Conservation (phyloP, 2,113 vertebrate genomes). For the Cottus gobio region DNA sequence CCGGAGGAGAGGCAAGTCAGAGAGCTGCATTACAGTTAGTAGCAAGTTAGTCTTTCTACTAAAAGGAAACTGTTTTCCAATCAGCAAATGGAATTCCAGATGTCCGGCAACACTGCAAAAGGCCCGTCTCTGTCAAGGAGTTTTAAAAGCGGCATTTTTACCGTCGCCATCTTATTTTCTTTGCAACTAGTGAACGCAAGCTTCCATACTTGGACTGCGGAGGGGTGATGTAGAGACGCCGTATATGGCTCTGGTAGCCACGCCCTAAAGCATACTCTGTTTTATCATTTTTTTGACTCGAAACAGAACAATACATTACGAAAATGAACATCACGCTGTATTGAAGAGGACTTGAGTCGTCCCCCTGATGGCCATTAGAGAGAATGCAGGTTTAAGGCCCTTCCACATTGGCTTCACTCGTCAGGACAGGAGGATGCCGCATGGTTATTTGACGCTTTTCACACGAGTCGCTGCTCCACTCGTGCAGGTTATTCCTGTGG, state of each 20-base stretch:
- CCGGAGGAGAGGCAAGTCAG: constrained; percentile 1
- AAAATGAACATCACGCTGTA: no score
- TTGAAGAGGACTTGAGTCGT: no score
- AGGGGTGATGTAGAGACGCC: neutral
- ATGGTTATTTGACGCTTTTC: neutral
- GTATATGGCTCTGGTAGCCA: neutral
- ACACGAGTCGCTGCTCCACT: neutral
- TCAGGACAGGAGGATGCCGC: neutral
- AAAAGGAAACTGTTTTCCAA: neutral
- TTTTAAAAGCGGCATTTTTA: no score
- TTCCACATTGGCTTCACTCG: no score
- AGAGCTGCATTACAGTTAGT: neutral
- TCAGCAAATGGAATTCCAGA: neutral
- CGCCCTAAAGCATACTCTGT: neutral
- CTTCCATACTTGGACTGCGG: neutral
- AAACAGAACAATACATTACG: no score
- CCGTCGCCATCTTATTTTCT: no score
- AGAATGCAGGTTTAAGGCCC: no score
- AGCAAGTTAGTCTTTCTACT: no score
- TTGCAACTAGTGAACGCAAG: neutral
- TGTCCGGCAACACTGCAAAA: no score
- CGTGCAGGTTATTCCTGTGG: neutral
- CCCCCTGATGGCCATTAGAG: neutral
- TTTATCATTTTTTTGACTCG: neutral
- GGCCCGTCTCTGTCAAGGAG: no score